Conservation (phyloP, 2,113 vertebrate species). For the Tenebrosternarchus preto region DNA sequence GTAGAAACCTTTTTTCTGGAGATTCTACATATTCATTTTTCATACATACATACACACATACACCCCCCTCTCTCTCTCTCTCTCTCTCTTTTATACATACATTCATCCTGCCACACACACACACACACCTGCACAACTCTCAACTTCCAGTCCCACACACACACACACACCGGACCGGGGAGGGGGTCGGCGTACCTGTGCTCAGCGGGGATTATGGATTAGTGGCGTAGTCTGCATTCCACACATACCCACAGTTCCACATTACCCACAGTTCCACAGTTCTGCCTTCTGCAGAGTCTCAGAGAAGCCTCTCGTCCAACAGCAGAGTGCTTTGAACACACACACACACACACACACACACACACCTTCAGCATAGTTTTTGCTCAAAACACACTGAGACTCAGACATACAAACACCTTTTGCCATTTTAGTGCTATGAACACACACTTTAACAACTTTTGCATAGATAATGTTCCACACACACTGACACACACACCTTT, state of each 20-base stretch:
- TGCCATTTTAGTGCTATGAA: neutral
- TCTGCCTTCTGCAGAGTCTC: constrained; percentile 38
- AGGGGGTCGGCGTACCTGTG: constrained; percentile 40
- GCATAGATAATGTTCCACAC: neutral
- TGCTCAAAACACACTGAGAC: neutral
- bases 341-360: constrained; percentile 36
- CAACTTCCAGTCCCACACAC: neutral
- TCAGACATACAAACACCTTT: constrained; percentile 41
- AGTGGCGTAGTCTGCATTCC: constrained; percentile 53
- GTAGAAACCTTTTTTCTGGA: too few species aligned
- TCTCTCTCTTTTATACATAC: neutral
- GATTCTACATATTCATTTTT: too few species aligned
- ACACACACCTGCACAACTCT: neutral
- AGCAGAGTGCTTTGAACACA: constrained; percentile 43
- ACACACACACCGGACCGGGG: constrained; percentile 2
- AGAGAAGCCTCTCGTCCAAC: constrained; percentile 49
- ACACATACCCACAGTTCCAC: constrained; percentile 46
- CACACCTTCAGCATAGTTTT: neutral
- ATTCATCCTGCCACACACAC: constrained; percentile 1
- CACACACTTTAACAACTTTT: constrained; percentile 5
- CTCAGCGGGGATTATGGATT: constrained; percentile 56
- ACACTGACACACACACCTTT: neutral
- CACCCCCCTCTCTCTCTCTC: too few species aligned
- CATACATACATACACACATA: neutral
- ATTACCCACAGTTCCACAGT: constrained; percentile 35